These are phyloP conservation scores for Strigamia maritima DNA, from an alignment of 2,888 invertebrate species.

Conservation along the genomic window DNA sequence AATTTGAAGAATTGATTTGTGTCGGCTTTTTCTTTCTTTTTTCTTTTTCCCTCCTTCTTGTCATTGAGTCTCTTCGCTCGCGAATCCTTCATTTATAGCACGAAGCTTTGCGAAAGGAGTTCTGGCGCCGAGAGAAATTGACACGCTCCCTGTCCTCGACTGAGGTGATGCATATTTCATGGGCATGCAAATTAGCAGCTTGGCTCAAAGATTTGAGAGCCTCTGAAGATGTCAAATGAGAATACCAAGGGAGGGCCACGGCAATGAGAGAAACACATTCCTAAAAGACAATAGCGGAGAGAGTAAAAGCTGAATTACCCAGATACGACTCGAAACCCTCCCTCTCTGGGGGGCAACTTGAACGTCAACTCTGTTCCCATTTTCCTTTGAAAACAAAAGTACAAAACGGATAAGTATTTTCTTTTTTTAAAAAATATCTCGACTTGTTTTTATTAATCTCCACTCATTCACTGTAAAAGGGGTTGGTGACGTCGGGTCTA, in stretches of 20 bases:
- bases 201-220: conserved; percentile 32
- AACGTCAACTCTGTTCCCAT: neutral
- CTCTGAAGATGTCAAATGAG: conserved; percentile 28
- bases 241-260: conserved; percentile 35
- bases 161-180: conserved; percentile 37
- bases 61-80: neutral
- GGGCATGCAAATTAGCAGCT: conserved; percentile 35
- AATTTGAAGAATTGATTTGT: neutral
- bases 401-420: conserved; percentile 14
- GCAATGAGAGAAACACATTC: conserved; percentile 26
- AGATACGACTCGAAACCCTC: conserved; percentile 17
- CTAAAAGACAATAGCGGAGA: conserved; percentile 11
- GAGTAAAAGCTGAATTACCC: conserved; percentile 25
- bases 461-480: neutral
- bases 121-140: conserved; percentile 24
- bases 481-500: neutral
- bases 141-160: conserved; percentile 29
- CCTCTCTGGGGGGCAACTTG: conserved; percentile 8
- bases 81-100: conserved; percentile 27
- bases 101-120: conserved; percentile 12
- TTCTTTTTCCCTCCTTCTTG: conserved; percentile 20
- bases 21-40: conserved; percentile 12
- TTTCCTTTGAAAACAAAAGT: neutral
- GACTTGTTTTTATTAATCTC: neutral
- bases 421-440: neutral